Base-by-base conservation (phyloP, 2,113 vertebrate species). In the Nerophis ophidion region DNA sequence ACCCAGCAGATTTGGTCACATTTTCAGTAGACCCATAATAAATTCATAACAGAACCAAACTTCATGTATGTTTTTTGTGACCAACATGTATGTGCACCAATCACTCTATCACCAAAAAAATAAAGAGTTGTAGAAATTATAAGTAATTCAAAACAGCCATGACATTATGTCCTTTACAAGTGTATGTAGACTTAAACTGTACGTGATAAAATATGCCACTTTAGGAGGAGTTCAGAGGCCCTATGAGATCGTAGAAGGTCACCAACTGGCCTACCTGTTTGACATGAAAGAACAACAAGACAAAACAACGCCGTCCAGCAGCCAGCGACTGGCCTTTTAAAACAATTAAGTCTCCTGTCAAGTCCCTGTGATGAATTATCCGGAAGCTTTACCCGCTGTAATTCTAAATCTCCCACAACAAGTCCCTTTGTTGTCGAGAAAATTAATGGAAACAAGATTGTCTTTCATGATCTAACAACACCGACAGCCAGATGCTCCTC, bases 391-490 rank as follows among this genome's bases (percentile, higher is more conserved):
- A 82, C 68, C 93, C 92, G 92, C 94, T 90, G 93, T 94, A 95
- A 96, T 95, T 96, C 94, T 90, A 93, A 95, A 96, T 97, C 94
- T 98, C 97, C 94, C 16, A 93, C 96, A 98, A 96, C 95, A 98
- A 97, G 94, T 96, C 93, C 95, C 94, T 97, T 96, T 95, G 96
- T 97, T 96, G 95, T 96, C 95, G 94, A 93, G 92, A 94, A 26
- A 98, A 96, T 98, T 97, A 98, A 99, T 98, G 95, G 94, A 97
- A 98, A 96, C 95, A 97, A 96, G 95, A 96, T 98, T 97, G 95
- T 97, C 95, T 97, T 99, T 98, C 94, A 98, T 96, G 93, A 98
- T 98, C 96, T 95, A 95, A 95, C 95, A 95, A 92, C 92, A 92
- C 92, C 92, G 93, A 93, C 93, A 95, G 91, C 93, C 97, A 98